Evolutionary conservation across 2,113 vertebrate genomes (phyloP), one percentile per base, ranked within the genome.

Genomic region (Lates calcarifer): DNA sequence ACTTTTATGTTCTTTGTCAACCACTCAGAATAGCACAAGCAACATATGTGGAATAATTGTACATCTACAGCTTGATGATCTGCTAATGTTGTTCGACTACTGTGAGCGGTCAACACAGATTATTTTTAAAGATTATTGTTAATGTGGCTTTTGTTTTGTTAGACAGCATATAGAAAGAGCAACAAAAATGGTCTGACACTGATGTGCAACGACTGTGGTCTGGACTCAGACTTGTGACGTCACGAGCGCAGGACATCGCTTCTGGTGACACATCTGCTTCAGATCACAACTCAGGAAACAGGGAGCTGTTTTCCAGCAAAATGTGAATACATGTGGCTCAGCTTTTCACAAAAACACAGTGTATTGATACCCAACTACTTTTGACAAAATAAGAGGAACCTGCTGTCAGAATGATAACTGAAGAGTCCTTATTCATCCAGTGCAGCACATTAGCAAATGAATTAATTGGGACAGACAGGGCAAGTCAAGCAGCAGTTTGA

Each of bases 391-490:
- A 43, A 22, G 31, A 61, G 5, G 1, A 75, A 33, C 9, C 53
- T 77, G 61, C 47, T 65, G 71, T 35, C 66, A 74, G 56, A 82
- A 65, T 68, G 56, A 78, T 72, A 45, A 81, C 69, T 31, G 77
- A 67, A 70, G 66, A 79, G 28, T 73, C 45, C 57, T 70, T 53
- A 69, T 62, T 89, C 13, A 41, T 74, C 41, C 58, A 20, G 24
- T 65, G 55, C 66, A 57, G 69, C 47, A 58, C 22, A 58, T 77
- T 71, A 49, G 41, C 10, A 24, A 53, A 33, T 17, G n/a, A 55
- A 39, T 39, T 81, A 81, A 86, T 84, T 71, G 33, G 65, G 83
- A 62, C 26, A 66, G 86, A 88, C 82, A 77, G 29, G 58, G 22
- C 49, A 13, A 76, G 82, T 83, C 66, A 65, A 58, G 63, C 81